These are phyloP conservation scores for Trisateles emortualis DNA, from an alignment of 2,888 invertebrate genomes.

Conservation along the genomic window DNA sequence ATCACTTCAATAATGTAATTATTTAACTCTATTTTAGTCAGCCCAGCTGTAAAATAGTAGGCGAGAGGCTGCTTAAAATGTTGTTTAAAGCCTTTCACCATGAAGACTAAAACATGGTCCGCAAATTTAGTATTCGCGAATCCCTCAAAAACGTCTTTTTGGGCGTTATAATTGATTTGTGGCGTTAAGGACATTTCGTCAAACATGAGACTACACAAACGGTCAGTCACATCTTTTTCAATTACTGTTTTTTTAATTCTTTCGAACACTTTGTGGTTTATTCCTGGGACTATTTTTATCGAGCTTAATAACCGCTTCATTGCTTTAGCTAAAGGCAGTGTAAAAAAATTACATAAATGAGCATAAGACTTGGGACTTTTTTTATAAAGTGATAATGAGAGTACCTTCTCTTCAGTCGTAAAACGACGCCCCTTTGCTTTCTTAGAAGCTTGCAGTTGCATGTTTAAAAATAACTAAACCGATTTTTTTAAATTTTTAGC, in stretches of 20 bases:
- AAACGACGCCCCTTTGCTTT: background rate
- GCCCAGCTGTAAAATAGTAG: too few relatives aligned
- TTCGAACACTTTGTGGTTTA: too few relatives aligned
- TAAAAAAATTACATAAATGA: too few relatives aligned
- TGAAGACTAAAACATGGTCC: conserved; percentile 4
- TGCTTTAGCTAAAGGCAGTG: background rate
- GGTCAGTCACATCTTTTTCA: background rate
- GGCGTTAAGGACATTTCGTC: too few relatives aligned
- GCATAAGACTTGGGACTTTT: too few relatives aligned
- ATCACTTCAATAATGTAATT: background rate
- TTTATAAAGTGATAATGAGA: too few relatives aligned
- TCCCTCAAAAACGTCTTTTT: too few relatives aligned
- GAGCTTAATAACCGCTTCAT: background rate
- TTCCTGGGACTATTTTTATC: background rate
- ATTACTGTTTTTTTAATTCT: background rate
- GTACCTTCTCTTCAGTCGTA: background rate
- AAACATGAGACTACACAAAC: background rate
- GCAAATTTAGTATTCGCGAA: conserved; percentile 2
- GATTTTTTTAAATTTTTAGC: too few relatives aligned
- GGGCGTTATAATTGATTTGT: too few relatives aligned
- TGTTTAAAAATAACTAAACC: background rate
- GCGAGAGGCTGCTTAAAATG: conserved; percentile 1
- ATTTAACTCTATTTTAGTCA: too few relatives aligned
- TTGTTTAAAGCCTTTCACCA: conserved; percentile 3
- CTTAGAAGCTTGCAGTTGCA: background rate